A percentile compares a stretch with the other conserved stretches of the same genome.
These are phyloP conservation scores for Anarrhichthys ocellatus DNA, from an alignment of 2,113 vertebrate genomes.

Conservation along the genomic window DNA sequence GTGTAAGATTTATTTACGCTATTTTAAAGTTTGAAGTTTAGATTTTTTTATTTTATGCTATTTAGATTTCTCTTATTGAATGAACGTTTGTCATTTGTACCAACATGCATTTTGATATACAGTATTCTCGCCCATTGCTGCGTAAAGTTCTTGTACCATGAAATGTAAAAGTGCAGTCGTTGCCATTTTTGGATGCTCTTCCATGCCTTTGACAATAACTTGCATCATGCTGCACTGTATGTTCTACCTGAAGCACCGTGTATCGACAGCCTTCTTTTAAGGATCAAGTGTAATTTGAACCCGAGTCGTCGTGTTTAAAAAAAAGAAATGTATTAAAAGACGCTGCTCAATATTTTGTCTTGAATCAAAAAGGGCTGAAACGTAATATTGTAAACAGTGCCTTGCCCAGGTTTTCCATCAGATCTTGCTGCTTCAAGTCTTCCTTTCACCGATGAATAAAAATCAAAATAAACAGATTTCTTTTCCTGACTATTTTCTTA, in stretches of 20 bases:
- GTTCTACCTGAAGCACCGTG: constrained; percentile 44
- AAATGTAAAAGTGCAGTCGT: constrained; percentile 85
- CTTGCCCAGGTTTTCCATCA: constrained; percentile 69
- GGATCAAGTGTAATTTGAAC: constrained; percentile 43
- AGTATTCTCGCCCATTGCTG: constrained; percentile 78
- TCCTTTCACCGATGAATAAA: constrained; percentile 82
- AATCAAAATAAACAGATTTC: constrained; percentile 50
- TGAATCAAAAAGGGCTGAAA: constrained; percentile 51
- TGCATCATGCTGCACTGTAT: constrained; percentile 44
- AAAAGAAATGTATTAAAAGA: constrained; percentile 47
- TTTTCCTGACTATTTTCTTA: background rate
- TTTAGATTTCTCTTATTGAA: constrained; percentile 39
- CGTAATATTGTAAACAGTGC: constrained; percentile 62
- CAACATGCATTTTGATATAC: constrained; percentile 43
- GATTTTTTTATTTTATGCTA: constrained; percentile 45
- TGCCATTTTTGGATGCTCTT: constrained; percentile 75
- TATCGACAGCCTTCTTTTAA: constrained; percentile 29
- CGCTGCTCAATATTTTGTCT: constrained; percentile 50
- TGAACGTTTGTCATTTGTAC: constrained; percentile 39
- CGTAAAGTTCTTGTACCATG: constrained; percentile 80
- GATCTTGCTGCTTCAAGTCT: constrained; percentile 77
- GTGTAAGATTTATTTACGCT: constrained; percentile 48
- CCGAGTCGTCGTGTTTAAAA: constrained; percentile 36
- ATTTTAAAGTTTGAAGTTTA: constrained; percentile 55
- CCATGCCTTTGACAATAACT: constrained; percentile 53